Evolutionary conservation across 2,113 vertebrate genomes (phyloP).

Genomic region (Corythaeola cristata): DNA sequence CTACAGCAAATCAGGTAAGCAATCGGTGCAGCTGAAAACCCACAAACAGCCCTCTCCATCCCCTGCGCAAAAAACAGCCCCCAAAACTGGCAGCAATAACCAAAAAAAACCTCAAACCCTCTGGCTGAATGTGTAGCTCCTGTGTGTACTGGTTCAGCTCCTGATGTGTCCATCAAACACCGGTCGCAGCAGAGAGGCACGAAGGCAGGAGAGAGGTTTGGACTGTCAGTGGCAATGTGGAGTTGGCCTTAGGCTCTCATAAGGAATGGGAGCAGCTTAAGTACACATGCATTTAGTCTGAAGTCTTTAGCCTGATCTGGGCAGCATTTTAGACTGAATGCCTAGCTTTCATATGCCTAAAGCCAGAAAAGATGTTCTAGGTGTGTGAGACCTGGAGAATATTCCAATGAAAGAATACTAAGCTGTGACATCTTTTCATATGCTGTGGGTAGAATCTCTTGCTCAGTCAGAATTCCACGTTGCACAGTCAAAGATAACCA

Average conservation of each 20-base stretch:
- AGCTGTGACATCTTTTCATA: rapidly evolving
- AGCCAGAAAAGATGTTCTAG: background rate
- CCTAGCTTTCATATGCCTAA: background rate
- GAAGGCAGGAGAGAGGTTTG: background rate
- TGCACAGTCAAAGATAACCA: background rate
- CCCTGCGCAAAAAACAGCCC: background rate
- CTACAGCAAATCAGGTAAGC: background rate
- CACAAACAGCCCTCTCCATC: background rate
- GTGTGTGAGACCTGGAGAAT: background rate
- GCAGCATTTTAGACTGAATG: background rate
- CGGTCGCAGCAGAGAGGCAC: background rate
- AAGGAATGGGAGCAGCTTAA: background rate
- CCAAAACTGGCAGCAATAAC: background rate
- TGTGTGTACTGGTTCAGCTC: background rate
- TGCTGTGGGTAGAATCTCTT: background rate
- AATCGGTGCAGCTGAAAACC: background rate
- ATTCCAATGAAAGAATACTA: background rate
- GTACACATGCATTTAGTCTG: background rate
- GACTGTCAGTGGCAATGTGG: background rate
- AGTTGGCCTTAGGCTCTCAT: background rate
- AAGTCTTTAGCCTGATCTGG: background rate
- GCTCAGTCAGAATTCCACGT: background rate
- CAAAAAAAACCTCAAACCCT: background rate
- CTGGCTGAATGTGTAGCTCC: background rate
- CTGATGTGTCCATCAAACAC: background rate